Base-by-base conservation (phyloP, 2,113 vertebrate species). In the Catharus minimus region DNA sequence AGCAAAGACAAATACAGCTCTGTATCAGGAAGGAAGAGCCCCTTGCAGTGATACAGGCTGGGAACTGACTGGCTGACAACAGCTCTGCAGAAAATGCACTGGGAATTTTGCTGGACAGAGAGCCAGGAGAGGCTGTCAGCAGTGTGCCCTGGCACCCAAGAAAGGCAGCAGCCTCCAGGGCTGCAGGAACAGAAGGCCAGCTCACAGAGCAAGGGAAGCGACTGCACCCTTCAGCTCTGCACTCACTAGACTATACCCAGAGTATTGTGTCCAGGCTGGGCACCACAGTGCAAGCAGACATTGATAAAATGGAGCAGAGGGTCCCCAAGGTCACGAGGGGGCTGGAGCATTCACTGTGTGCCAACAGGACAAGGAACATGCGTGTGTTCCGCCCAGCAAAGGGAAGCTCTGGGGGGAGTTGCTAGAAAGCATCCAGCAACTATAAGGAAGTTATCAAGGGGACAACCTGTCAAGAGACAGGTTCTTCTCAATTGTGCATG, bases 341-440 rank as follows among this genome's bases (percentile, higher is more conserved):
- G 28, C 49, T 78, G 44, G n/a, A 68, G 27, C 7, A 18, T 33
- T 46, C 2, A 2, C 18, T 13, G 5, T 13, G 22, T 22, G 38
- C 56, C 4, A 15, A 64, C 11, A 33, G 33, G 13, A 55, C 32
- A 43, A 15, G 66, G n/a, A 46, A n/a, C 15, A 7, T 19, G 36
- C 0, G 0, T 2, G 4, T 7, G 17, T 9, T 46, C 20, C 43
- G 26, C 30, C 26, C 5, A 0, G 5, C 67, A 36, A 39, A 55
- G 15, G 26, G 30, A 33, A 36, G 14, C n/a, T 56, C 38, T 3
- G 15, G 4, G 7, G 16, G 19, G 0, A 61, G 5, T 1, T 5
- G 5, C 15, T 11, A 39, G 33, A 83, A 92, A 47, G 26, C 6
- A 1, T 47, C 38, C 23, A 33, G 62, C 26, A 44, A 33, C 30